Percentiles rank a stretch among this genome's conserved stretches.
phyloP scores from a whole-genome alignment of 2,888 invertebrate genomes.

The Cerastis rubricosa region DNA sequence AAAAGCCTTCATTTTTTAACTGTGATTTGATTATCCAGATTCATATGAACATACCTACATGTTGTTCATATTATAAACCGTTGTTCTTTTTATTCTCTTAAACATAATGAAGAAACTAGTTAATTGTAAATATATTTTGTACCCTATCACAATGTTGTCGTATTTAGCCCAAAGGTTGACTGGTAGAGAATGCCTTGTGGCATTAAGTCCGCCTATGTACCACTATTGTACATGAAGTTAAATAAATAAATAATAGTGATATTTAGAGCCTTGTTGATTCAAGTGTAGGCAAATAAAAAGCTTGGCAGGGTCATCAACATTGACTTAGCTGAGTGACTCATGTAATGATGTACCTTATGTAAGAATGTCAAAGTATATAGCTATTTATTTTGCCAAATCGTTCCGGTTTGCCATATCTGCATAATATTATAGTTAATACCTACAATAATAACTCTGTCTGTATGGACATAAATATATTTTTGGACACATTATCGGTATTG shows the following conservation, averaged over 20 bases:
- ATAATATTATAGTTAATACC: neutral
- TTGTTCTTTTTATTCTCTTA: neutral
- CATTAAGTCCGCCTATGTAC: no score
- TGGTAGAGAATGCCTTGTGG: no score
- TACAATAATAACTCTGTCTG: neutral
- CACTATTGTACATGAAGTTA: no score
- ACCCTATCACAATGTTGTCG: no score
- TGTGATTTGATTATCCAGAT: neutral
- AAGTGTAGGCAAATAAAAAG: conserved; percentile 9
- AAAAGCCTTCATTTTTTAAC: neutral
- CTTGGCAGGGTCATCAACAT: conserved; percentile 30
- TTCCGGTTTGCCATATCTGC: neutral
- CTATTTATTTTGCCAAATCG: conserved; percentile 6
- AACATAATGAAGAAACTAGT: no score
- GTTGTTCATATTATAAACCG: neutral
- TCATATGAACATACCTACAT: neutral
- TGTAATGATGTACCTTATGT: conserved; percentile 14
- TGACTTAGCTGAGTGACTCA: conserved; percentile 9
- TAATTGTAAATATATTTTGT: no score
- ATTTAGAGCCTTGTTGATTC: conserved; percentile 11
- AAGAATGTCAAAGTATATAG: neutral
- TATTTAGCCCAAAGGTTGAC: no score
- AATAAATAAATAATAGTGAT: no score
- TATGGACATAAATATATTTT: neutral
- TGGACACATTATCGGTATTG: neutral